Evolutionary conservation across 2,888 invertebrate species (phyloP), one percentile per base, ranked within the genome.

Genomic region (Creontiades dilutus): DNA sequence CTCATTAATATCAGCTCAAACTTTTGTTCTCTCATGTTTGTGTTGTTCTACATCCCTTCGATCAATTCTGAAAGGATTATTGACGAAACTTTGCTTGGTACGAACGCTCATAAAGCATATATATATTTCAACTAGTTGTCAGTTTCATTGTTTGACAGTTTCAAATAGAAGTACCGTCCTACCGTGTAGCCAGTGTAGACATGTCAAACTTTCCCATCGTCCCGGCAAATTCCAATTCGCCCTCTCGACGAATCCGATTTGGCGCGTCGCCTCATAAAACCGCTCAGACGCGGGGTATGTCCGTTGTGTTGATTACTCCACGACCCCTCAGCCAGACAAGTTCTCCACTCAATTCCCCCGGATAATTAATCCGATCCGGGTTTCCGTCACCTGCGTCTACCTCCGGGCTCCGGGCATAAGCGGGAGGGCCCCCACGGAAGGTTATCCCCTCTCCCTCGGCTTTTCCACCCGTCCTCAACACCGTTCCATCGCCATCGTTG

Each of bases 341-440:
- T 88, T 78, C 88, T 47, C 78, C 82, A 19, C 88, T 55, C 68
- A 68, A 68, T 68, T 23, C 68, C 68, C 68, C 78, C 75, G 78
- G 78, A 78, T 88, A 88, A 88, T 88, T 88, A 78, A 88, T 88
- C 88, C 28, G 88, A 88, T 88, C 76, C 88, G 78, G 78, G 88
- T 88, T 48, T 28, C 85, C 88, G 80, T 88, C 88, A 88, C 88
- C 88, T 88, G 88, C 52, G 80, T 88, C 88, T 80, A 88, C 48
- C 37, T 37, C 37, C 37, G 37, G 37, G 37, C 37, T 27, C 61
- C 46, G 52, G 55, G 55, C 48, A n/a, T 48, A 52, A 52, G 48
- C 23, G 52, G 48, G 47, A 14, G 47, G 2, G 7, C 37, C 37
- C 37, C 80, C 46, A 28, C 37, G n/a, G 82, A 82, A 37, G 82